Conservation (phyloP, 2,113 vertebrate genomes). For the Paradisaea rubra region DNA sequence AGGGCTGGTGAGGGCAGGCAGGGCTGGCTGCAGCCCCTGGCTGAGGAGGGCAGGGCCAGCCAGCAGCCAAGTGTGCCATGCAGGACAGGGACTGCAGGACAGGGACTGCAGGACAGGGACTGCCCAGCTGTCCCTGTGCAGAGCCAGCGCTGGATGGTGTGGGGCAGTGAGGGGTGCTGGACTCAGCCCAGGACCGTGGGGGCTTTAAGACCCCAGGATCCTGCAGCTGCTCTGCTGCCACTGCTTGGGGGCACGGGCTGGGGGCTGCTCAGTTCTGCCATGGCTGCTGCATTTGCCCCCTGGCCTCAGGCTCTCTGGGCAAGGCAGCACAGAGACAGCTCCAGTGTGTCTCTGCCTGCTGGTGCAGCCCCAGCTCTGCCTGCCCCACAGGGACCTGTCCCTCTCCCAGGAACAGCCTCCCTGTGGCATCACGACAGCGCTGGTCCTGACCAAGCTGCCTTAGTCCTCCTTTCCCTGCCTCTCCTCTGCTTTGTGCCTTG, state of each 20-base stretch:
- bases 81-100: neutral
- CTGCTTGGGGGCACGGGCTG: neutral
- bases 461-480: neutral
- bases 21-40: neutral
- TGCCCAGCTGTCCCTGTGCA: accelerated
- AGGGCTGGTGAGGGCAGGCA: neutral
- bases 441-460: neutral
- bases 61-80: neutral
- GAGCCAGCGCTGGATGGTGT: neutral
- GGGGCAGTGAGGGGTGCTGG: neutral
- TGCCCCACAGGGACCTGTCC: neutral
- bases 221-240: neutral
- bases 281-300: neutral
- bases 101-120: neutral
- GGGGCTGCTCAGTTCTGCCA: neutral
- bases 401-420: neutral
- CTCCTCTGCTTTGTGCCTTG: neutral
- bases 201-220: neutral
- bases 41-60: neutral
- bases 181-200: neutral
- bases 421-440: accelerated
- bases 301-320: neutral
- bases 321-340: neutral
- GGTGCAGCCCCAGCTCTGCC: neutral
- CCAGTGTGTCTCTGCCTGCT: neutral